A percentile compares a stretch with the other conserved stretches of the same genome.
Conservation (phyloP, 2,888 invertebrate genomes). For the Zhengitettix transpicula region DNA sequence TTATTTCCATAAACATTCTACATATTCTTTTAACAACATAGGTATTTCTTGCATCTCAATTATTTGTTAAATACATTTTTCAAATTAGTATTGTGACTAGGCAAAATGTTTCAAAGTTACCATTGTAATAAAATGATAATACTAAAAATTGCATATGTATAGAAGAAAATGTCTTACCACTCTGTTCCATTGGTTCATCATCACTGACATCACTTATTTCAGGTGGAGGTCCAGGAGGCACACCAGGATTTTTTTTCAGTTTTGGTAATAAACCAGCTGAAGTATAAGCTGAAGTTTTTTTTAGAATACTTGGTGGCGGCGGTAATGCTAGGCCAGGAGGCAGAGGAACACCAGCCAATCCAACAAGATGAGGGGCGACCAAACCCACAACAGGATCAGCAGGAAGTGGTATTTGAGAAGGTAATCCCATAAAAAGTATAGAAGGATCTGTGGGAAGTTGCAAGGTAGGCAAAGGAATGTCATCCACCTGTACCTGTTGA, state of each 20-base stretch:
- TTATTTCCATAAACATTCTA: too few relatives aligned
- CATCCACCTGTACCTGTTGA: conserved; percentile 81
- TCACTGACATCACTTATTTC: conserved; percentile 49
- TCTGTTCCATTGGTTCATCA: conserved; percentile 25
- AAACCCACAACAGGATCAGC: conserved; percentile 16
- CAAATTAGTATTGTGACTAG: too few relatives aligned
- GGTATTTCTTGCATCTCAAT: too few relatives aligned
- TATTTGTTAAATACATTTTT: too few relatives aligned
- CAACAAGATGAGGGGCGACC: conserved; percentile 15
- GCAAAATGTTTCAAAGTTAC: too few relatives aligned
- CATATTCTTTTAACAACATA: too few relatives aligned
- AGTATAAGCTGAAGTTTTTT: conserved; percentile 46
- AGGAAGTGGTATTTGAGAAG: conserved; percentile 36
- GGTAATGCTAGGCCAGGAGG: conserved; percentile 41
- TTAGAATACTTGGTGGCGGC: conserved; percentile 53
- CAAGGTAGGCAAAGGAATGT: conserved; percentile 68
- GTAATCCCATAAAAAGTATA: conserved; percentile 19
- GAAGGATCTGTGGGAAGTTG: conserved; percentile 19
- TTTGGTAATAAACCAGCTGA: conserved; percentile 1
- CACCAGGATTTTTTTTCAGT: conserved; percentile 49
- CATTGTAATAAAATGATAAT: too few relatives aligned
- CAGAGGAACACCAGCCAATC: conserved; percentile 22
- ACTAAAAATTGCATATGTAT: too few relatives aligned
- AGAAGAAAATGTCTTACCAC: conserved; percentile 1
- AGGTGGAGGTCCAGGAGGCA: conserved; percentile 72